phyloP scores from a whole-genome alignment of 2,888 invertebrate species.

The Luffia ferchaultella region DNA sequence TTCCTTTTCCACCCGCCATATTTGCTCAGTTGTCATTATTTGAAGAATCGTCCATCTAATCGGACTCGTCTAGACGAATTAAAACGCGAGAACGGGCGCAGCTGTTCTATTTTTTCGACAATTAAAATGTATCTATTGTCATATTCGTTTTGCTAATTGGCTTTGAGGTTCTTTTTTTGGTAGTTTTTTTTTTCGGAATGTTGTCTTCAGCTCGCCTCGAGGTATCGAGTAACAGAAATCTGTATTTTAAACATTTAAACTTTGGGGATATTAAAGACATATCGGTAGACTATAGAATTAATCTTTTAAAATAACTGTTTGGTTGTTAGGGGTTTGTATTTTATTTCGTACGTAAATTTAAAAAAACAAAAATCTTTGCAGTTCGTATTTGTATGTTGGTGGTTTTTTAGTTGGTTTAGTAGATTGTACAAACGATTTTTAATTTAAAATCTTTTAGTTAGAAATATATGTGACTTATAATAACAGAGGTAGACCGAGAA shows the following conservation, averaged over 20 bases:
- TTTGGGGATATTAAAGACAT: not conserved
- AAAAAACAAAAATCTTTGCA: too few relatives aligned
- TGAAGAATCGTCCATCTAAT: constrained; percentile 31
- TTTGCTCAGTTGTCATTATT: constrained; percentile 46
- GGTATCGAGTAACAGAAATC: not conserved
- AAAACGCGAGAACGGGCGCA: constrained; percentile 27
- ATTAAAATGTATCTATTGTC: constrained; percentile 1
- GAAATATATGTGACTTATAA: too few relatives aligned
- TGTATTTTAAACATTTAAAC: not conserved
- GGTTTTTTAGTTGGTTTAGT: too few relatives aligned
- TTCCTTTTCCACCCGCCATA: constrained; percentile 21
- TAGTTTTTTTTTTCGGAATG: not conserved
- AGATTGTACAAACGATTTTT: too few relatives aligned
- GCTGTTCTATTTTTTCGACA: constrained; percentile 30
- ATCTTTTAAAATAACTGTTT: not conserved
- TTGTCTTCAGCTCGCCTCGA: not conserved
- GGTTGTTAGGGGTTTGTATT: not conserved
- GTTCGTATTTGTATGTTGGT: too few relatives aligned
- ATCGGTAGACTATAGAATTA: too few relatives aligned
- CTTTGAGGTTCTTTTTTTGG: constrained; percentile 20
- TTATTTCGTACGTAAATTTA: not conserved
- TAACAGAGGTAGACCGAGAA: too few relatives aligned
- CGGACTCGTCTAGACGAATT: constrained; percentile 24
- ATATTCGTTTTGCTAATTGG: constrained; percentile 24
- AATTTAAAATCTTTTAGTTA: too few relatives aligned